Evolutionary conservation across 2,113 vertebrate species (phyloP), one percentile per base, ranked within the genome.

Genomic region (Glaucidium brasilianum): DNA sequence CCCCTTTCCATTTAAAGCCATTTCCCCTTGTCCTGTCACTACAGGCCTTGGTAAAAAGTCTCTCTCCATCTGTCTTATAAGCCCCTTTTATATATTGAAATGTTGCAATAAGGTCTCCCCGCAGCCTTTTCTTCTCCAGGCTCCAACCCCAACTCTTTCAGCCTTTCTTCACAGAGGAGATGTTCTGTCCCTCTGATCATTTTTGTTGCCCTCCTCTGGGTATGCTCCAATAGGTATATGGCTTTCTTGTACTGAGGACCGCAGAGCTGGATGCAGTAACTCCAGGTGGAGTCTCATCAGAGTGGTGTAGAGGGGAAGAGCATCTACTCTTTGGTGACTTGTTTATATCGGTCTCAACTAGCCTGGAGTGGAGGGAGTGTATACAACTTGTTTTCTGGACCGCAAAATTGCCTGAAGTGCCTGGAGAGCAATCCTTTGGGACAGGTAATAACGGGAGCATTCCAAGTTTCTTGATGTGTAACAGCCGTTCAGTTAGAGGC

Each of bases 91-190:
- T 3, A 19, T 55, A 39, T 4, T 63, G 49, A 2, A 50, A 66
- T n/a, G 83, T 25, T 5, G 2, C 25, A 5, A 2, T 30, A 29
- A 45, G 19, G 32, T 82, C 15, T 67, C 9, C 37, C 22, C 0
- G 0, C 20, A 52, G 35, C 32, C 62, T 43, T 41, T 23, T n/a
- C 27, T 53, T 78, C 15, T 90, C 27, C 34, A 41, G 50, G n/a
- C 41, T 21, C 41, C 23, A 88, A n/a, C 10, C 29, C 30, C n/a
- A 49, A 16, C 15, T 56, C 23, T 71, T 30, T 49, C 58, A 74
- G 43, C 18, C 60, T 67, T 1, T 67, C 43, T 2, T 75, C 34
- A 67, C 1, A 34, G 37, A 10, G 32, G 27, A 67, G 37, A 34
- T 34, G 32, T 1, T 75, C 62, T 18, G 39, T 3, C 34, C 34